Evolutionary conservation across 2,888 invertebrate species (phyloP).

Genomic region (Anticlea derivata): DNA sequence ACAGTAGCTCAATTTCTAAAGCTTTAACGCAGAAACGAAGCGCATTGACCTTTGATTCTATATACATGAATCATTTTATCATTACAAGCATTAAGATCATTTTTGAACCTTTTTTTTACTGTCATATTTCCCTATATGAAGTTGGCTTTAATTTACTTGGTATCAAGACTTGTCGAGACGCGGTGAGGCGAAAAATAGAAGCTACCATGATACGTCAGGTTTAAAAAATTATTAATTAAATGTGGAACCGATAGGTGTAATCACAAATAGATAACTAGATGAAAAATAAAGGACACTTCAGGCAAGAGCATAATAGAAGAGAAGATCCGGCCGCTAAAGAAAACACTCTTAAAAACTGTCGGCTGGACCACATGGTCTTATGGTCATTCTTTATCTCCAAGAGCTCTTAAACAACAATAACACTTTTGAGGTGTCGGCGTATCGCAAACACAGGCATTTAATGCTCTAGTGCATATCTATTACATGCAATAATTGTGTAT

Average conservation of each 20-base stretch:
- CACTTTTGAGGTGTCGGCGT: slow-evolving; percentile 56
- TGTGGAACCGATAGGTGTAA: slow-evolving; percentile 1
- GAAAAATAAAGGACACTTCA: neutral
- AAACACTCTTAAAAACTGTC: slow-evolving; percentile 16
- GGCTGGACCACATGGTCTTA: slow-evolving; percentile 29
- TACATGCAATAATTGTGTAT: slow-evolving; percentile 65
- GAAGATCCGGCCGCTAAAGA: neutral
- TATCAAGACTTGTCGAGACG: slow-evolving; percentile 49
- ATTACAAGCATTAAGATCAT: neutral
- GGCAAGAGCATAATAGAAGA: neutral
- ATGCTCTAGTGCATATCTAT: slow-evolving; percentile 81
- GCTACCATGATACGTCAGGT: slow-evolving; percentile 62
- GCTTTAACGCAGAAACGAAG: slow-evolving; percentile 16
- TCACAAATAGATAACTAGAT: too few species aligned
- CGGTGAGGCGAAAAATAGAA: slow-evolving; percentile 55
- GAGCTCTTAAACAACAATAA: slow-evolving; percentile 47
- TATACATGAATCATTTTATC: slow-evolving; percentile 26
- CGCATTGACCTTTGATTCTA: slow-evolving; percentile 40
- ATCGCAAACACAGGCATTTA: slow-evolving; percentile 65
- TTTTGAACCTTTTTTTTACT: slow-evolving; percentile 25
- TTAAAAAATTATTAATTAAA: slow-evolving; percentile 29
- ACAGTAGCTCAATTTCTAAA: slow-evolving; percentile 19
- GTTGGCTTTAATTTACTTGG: slow-evolving; percentile 39
- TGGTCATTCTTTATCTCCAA: slow-evolving; percentile 43
- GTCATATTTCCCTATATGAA: too few species aligned